Evolutionary conservation across 1,140 invertebrate species (phyloP).

Genomic region (Rhagoletis pomonella): DNA sequence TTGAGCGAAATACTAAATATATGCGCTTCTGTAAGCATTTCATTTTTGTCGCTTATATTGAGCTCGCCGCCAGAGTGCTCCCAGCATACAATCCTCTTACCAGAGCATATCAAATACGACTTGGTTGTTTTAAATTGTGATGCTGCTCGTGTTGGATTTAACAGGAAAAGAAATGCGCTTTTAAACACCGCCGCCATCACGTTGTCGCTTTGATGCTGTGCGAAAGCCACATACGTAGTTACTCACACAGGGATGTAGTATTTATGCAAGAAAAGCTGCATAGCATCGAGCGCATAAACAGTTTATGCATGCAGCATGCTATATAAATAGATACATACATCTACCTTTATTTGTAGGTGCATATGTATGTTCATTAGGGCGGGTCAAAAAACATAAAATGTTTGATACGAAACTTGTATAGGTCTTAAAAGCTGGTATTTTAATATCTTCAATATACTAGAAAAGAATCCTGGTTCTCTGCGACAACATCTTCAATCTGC

Average conservation of each 20-base stretch:
- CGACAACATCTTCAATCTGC: no score
- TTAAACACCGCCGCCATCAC: constrained; percentile 25
- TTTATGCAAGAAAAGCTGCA: constrained; percentile 49
- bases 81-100: not conserved
- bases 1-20: not conserved
- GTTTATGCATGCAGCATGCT: not conserved
- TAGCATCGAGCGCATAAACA: not conserved
- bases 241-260: not conserved
- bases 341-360: no score
- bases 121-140: not conserved
- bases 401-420: no score
- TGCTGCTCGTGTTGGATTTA: constrained; percentile 1
- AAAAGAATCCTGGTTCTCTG: no score
- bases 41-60: not conserved
- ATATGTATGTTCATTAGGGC: no score
- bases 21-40: not conserved
- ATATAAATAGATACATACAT: not conserved
- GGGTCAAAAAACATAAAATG: no score
- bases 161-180: constrained; percentile 29
- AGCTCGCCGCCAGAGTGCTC: not conserved
- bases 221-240: not conserved
- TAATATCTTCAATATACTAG: no score
- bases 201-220: not conserved
- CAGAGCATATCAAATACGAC: not conserved
- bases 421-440: no score